Conservation (phyloP, 2,797 vertebrate genomes). For the Erethizon dorsatum region DNA sequence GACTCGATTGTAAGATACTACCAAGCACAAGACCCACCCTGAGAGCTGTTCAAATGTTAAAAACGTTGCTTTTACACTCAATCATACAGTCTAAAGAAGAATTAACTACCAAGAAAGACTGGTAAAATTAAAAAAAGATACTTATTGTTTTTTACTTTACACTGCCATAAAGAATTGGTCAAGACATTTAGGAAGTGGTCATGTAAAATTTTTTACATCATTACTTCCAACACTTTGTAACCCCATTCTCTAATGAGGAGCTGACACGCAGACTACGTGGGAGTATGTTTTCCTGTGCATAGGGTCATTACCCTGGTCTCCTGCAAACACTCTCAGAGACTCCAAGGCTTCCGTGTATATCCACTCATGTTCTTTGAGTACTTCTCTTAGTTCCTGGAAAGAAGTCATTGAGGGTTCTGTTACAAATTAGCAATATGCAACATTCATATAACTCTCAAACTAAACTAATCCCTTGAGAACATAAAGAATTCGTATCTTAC, state of each 20-base stretch:
- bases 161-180: not conserved
- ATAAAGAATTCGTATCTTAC: constrained; percentile 15
- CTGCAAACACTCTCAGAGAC: constrained; percentile 94
- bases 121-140: not conserved
- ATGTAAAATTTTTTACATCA: not conserved
- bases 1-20: not conserved
- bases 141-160: constrained; percentile 41
- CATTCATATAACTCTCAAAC: constrained; percentile 40
- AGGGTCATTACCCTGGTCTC: constrained; percentile 89
- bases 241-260: not conserved
- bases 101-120: constrained; percentile 3
- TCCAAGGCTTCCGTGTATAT: constrained; percentile 94
- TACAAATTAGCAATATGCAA: constrained; percentile 74
- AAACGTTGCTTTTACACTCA: constrained; percentile 4
- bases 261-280: not conserved
- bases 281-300: not conserved
- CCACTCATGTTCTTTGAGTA: constrained; percentile 96
- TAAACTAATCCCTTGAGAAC: constrained; percentile 36
- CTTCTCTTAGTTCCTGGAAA: constrained; percentile 94
- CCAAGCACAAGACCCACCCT: not conserved
- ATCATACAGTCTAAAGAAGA: not conserved
- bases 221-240: constrained; percentile 42
- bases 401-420: constrained; percentile 73
- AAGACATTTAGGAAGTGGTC: constrained; percentile 2
- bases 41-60: constrained; percentile 19